phyloP scores from a whole-genome alignment of 2,113 vertebrate genomes.

The Cathartes aura region DNA sequence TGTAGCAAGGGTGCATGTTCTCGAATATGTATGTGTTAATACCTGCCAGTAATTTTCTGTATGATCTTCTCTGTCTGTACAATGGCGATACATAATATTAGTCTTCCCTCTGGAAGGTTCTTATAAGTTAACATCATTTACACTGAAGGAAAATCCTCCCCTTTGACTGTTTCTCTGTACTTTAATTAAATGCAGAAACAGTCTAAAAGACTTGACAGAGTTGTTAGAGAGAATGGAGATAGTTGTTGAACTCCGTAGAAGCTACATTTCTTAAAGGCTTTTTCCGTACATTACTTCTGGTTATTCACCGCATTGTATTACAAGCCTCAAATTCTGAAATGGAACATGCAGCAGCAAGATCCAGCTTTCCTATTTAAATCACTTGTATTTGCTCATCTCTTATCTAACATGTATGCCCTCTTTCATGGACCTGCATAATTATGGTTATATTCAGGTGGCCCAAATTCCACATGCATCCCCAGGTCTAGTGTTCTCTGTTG shows the following conservation, averaged over 20 bases:
- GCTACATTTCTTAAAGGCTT: background rate
- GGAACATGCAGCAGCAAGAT: background rate
- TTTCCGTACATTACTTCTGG: accelerated
- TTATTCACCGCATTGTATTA: background rate
- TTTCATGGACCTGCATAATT: background rate
- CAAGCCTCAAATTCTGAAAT: background rate
- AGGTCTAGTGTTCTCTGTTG: background rate
- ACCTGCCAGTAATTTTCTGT: background rate
- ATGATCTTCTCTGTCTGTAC: background rate
- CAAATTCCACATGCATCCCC: background rate
- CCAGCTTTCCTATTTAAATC: background rate
- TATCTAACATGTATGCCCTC: background rate
- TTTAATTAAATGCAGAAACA: background rate
- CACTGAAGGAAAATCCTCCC: background rate
- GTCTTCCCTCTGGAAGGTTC: background rate
- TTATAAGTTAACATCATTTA: background rate
- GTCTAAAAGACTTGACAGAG: background rate
- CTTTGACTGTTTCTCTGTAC: background rate
- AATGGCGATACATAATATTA: background rate
- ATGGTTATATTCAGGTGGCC: background rate
- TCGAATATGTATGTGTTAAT: background rate
- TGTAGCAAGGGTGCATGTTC: background rate
- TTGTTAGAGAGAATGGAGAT: background rate
- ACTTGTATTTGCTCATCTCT: background rate
- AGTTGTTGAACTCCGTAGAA: background rate